Evolutionary conservation across 2,113 vertebrate genomes (phyloP).

Genomic region (Xiphophorus maculatus): DNA sequence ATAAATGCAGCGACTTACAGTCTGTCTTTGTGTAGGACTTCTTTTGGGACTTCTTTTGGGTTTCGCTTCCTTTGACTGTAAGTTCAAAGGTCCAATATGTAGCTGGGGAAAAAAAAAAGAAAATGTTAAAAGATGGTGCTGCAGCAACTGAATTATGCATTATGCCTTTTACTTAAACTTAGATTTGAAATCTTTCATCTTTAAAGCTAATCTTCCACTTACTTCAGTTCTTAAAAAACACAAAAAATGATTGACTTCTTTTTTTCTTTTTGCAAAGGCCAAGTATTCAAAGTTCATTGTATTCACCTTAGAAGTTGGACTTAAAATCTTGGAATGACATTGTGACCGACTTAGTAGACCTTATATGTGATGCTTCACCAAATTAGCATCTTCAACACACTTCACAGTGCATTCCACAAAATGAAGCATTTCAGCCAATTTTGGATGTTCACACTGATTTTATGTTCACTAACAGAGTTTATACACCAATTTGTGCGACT

Average conservation of each 20-base stretch:
- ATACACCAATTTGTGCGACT: too few species aligned
- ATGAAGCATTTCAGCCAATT: too few species aligned
- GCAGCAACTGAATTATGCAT: conserved; percentile 7
- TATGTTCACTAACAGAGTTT: too few species aligned
- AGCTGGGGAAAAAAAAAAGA: conserved; percentile 19
- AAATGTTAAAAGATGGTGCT: not conserved
- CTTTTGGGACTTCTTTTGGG: conserved; percentile 21
- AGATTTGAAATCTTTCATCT: not conserved
- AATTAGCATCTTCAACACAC: too few species aligned
- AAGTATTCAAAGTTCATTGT: not conserved
- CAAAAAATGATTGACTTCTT: not conserved
- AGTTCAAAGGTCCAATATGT: conserved; percentile 30
- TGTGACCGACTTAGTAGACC: not conserved
- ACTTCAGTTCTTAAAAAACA: not conserved
- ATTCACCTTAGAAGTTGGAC: not conserved
- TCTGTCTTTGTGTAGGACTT: conserved; percentile 45
- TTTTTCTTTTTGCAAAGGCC: too few species aligned
- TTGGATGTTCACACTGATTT: too few species aligned
- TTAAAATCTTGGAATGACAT: not conserved
- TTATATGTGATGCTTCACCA: too few species aligned
- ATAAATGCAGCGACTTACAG: conserved; percentile 52
- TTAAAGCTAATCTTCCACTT: not conserved
- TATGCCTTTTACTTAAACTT: not conserved
- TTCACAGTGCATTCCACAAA: too few species aligned
- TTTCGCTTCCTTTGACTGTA: not conserved